Conservation (phyloP, 2,888 invertebrate genomes). For the Microchrysa polita region DNA sequence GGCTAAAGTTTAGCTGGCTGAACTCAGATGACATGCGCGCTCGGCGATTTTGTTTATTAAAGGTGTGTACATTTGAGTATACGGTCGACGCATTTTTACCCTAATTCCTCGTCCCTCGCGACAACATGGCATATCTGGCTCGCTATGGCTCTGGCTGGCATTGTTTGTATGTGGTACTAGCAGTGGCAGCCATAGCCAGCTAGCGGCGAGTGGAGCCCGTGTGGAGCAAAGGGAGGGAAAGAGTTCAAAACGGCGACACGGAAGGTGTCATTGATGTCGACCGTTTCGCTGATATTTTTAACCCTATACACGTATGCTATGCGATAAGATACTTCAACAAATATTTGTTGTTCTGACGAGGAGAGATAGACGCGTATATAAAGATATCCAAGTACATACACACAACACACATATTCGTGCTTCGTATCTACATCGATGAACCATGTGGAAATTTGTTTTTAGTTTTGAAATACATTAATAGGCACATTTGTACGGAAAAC, state of each 20-base stretch:
- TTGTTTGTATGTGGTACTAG: not conserved
- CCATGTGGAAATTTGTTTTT: too few species aligned
- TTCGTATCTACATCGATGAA: too few species aligned
- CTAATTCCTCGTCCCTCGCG: conserved; percentile 47
- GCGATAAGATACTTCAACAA: not conserved
- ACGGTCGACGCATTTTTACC: conserved; percentile 30
- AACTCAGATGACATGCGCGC: conserved; percentile 54
- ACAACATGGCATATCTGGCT: not conserved
- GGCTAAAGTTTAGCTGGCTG: not conserved
- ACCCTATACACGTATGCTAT: not conserved
- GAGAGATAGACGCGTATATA: too few species aligned
- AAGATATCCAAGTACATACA: too few species aligned
- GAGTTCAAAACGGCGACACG: conserved; percentile 31
- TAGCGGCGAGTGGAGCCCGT: not conserved
- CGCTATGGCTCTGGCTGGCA: not conserved
- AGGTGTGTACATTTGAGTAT: conserved; percentile 52
- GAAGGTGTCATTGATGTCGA: conserved; percentile 34
- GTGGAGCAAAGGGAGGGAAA: not conserved
- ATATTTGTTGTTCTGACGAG: too few species aligned
- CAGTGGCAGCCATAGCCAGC: too few species aligned
- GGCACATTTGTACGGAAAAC: too few species aligned
- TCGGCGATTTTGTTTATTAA: conserved; percentile 54
- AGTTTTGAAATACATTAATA: too few species aligned
- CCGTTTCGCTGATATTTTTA: conserved; percentile 6
- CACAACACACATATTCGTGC: too few species aligned